Evolutionary conservation across 2,113 vertebrate species (phyloP).

Genomic region (Erinaceus europaeus): DNA sequence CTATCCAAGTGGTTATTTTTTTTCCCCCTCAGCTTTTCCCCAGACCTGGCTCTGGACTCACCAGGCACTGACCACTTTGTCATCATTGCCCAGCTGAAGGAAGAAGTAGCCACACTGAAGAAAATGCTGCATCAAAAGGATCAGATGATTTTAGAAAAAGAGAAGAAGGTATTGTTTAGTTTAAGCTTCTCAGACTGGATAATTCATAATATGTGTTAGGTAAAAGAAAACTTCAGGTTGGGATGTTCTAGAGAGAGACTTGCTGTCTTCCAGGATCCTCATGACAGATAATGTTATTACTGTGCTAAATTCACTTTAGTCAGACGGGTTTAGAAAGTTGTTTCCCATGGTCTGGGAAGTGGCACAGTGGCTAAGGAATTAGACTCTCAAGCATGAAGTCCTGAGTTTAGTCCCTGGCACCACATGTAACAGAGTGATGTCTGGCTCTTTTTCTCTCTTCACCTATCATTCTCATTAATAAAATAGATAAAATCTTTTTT

Average conservation of each 20-base stretch:
- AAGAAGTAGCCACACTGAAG: slow-evolving; percentile 87
- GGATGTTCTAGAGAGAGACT: neutral
- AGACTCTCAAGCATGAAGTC: no score
- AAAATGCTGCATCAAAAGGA: slow-evolving; percentile 89
- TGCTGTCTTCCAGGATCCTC: neutral
- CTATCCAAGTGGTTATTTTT: neutral
- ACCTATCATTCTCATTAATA: no score
- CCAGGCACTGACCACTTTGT: slow-evolving; percentile 87
- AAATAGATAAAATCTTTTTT: no score
- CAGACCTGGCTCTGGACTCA: slow-evolving; percentile 85
- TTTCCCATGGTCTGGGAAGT: no score
- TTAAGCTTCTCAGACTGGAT: neutral
- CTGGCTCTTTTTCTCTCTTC: no score
- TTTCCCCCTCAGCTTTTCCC: slow-evolving; percentile 80
- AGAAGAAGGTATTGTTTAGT: slow-evolving; percentile 84
- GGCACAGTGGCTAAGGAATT: no score
- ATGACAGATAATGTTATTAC: neutral
- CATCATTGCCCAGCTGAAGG: slow-evolving; percentile 87
- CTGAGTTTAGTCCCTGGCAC: no score
- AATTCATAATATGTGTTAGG: neutral
- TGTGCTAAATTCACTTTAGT: neutral
- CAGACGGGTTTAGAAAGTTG: neutral
- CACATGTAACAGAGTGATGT: no score
- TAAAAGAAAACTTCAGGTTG: neutral
- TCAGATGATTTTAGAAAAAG: slow-evolving; percentile 88